Conservation (phyloP, 2,797 vertebrate genomes). For the Nannoperca australis region DNA sequence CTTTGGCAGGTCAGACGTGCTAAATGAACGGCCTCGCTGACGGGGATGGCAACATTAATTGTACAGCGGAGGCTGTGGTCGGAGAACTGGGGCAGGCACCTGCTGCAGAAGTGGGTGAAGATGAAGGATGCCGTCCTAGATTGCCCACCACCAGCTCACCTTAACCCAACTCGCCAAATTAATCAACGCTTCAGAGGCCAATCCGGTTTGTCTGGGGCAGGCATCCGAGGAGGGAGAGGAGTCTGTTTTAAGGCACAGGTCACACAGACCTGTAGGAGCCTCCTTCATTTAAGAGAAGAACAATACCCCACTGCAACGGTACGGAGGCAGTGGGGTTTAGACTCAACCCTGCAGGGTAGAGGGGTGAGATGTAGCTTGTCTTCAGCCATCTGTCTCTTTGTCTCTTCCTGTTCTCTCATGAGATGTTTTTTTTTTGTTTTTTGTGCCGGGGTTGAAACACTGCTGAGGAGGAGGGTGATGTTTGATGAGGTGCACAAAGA, state of each 20-base stretch:
- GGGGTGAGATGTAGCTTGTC: constrained; percentile 61
- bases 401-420: constrained; percentile 64
- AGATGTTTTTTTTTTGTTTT: constrained; percentile 66
- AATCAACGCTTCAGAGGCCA: constrained; percentile 83
- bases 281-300: constrained; percentile 42
- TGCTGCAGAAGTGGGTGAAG: constrained; percentile 87
- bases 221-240: constrained; percentile 58
- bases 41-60: constrained; percentile 80
- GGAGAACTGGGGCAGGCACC: constrained; percentile 86
- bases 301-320: constrained; percentile 24
- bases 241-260: constrained; percentile 74
- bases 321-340: constrained; percentile 53
- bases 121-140: constrained; percentile 88
- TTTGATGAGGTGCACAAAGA: constrained; percentile 80
- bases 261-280: constrained; percentile 68
- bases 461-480: constrained; percentile 76
- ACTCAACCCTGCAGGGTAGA: constrained; percentile 66
- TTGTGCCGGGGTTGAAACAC: constrained; percentile 65
- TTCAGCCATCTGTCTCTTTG: constrained; percentile 79
- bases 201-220: constrained; percentile 76
- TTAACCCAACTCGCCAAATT: constrained; percentile 79
- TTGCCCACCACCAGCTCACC: constrained; percentile 81
- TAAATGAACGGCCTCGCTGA: constrained; percentile 63
- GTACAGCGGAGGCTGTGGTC: constrained; percentile 71
- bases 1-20: constrained; percentile 33